Base-by-base conservation (phyloP, 2,113 vertebrate species). In the Rhinolophus sinicus region DNA sequence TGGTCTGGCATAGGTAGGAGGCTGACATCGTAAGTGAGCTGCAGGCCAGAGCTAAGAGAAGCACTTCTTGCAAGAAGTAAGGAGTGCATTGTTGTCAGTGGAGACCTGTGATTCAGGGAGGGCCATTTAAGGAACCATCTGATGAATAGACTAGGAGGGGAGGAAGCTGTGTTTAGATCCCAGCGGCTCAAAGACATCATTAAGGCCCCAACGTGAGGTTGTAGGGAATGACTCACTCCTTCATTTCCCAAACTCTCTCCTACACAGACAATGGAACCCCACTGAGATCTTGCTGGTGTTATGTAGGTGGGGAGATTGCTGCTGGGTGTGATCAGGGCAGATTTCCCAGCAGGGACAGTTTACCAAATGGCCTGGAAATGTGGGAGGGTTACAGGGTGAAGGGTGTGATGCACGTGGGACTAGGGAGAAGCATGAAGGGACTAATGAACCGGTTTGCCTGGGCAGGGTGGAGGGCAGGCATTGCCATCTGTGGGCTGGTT, bases 391-490 rank as follows among this genome's bases (percentile, higher is more conserved):
- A 13, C 19, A 6, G 18, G 73, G 69, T 21, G 50, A 92, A 72
- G 85, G 50, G 52, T 33, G 64, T 81, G 67, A 30, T 87, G 75
- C 33, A 28, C 28, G 8, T 77, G 70, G 80, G 38, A 64, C 28
- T 5, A 22, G 28, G 52, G 35, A 96, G 75, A n/a, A 83, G 38
- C 30, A 22, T 26, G n/a, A 70, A 93, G 56, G n/a, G 30, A 64
- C 35, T 9, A 28, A 21, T 30, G 78, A 88, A 96, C 93, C 47
- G 4, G 70, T 97, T 93, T 95, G 67, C 77, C 81, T 75, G 64
- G 77, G 62, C n/a, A 65, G 93, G 82, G 65, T 80, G 38, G 88
- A 88, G 65, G 73, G 75, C 16, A 88, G 50, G 56, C 21, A 69
- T 92, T 90, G 75, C 26, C 12, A 82, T 11, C 50, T 65, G 13